Percentiles rank a stretch among this genome's conserved stretches.
Evolutionary conservation across 2,888 invertebrate genomes (phyloP).

Genomic region (Tetropium fuscum): DNA sequence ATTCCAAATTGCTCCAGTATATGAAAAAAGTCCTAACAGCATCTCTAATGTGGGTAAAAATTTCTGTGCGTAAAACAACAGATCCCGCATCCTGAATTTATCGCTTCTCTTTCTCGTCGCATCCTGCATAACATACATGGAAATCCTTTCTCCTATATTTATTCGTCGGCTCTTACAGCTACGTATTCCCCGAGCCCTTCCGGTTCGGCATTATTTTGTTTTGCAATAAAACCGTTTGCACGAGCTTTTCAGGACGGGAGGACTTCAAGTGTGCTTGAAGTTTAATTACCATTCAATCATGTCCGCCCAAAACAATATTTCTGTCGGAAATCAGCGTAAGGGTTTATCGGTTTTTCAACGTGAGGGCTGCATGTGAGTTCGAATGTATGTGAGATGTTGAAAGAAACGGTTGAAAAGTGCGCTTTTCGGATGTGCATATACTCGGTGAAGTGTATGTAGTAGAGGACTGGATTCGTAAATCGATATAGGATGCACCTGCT

Average conservation of each 20-base stretch:
- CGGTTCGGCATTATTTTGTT: slow-evolving; percentile 13
- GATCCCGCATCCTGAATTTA: no score
- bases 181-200: slow-evolving; percentile 4
- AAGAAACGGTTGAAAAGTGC: not conserved
- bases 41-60: no score
- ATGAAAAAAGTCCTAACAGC: no score
- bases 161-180: slow-evolving; percentile 7
- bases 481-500: slow-evolving; percentile 16
- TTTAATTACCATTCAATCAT: slow-evolving; percentile 20
- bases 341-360: slow-evolving; percentile 8
- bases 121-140: slow-evolving; percentile 1
- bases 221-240: slow-evolving; percentile 15
- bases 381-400: no score
- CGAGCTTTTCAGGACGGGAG: slow-evolving; percentile 2
- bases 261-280: slow-evolving; percentile 2
- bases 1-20: no score
- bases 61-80: no score
- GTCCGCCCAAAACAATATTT: slow-evolving; percentile 16
- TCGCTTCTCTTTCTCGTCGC: not conserved
- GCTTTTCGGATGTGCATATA: slow-evolving; percentile 17
- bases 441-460: slow-evolving; percentile 23
- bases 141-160: slow-evolving; percentile 11
- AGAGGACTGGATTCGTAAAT: slow-evolving; percentile 16
- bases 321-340: not conserved
- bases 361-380: not conserved